phyloP scores from a whole-genome alignment of 92 coral and sea anemone species.

The Phenganax stokvisi region DNA sequence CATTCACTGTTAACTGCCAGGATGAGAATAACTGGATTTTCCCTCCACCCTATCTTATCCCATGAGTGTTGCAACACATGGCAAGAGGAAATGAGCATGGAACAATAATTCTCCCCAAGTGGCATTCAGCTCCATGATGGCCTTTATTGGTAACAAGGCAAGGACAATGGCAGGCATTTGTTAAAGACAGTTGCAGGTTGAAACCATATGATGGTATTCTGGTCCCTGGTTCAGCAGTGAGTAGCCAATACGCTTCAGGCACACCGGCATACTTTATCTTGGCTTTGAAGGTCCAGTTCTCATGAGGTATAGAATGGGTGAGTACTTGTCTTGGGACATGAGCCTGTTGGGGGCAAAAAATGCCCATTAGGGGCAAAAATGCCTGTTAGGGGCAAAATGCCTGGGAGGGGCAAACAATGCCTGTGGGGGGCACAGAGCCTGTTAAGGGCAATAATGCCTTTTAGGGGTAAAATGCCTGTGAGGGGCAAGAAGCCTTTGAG shows the following conservation, averaged over 20 bases:
- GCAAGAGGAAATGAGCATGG: no score
- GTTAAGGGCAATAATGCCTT: neutral
- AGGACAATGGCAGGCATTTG: neutral
- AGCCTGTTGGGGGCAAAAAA: constrained; percentile 4
- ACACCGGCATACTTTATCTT: constrained; percentile 8
- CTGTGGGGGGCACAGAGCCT: neutral
- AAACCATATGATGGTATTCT: constrained; percentile 1
- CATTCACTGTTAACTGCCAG: no score
- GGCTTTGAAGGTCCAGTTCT: neutral
- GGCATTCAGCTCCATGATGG: no score
- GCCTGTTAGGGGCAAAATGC: constrained; percentile 6
- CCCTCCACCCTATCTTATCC: no score
- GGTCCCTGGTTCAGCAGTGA: constrained; percentile 27
- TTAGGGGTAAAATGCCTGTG: neutral
- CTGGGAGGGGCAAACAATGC: constrained; percentile 9
- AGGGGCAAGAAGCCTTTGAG: neutral
- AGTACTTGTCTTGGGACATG: neutral
- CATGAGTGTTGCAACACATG: no score
- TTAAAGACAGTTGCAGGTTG: neutral
- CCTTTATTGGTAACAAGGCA: no score
- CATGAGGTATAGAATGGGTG: neutral
- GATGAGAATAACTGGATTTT: no score
- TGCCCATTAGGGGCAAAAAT: neutral
- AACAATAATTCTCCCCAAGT: no score
- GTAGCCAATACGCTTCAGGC: constrained; percentile 7